Percentiles rank a stretch among this genome's conserved stretches.
phyloP scores from a whole-genome alignment of 2,113 vertebrate species.

The Sminthopsis crassicaudata region DNA sequence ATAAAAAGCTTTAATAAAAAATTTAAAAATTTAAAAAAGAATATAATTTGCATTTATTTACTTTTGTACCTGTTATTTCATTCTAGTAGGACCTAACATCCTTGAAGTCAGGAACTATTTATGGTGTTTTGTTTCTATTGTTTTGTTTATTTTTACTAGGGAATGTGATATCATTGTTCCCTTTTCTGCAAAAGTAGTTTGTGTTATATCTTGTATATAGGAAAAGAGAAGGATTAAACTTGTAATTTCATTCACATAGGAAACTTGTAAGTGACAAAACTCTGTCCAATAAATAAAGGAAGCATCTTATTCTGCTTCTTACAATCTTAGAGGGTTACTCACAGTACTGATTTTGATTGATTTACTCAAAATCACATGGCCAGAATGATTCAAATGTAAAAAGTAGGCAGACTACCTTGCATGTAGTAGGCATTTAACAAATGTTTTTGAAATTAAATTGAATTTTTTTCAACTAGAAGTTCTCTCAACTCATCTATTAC shows the following conservation, averaged over 20 bases:
- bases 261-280: background rate
- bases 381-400: background rate
- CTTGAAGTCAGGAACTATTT: background rate
- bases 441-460: background rate
- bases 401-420: background rate
- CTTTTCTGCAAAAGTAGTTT: background rate
- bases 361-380: background rate
- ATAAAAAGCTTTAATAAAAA: too few relatives aligned
- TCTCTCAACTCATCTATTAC: background rate
- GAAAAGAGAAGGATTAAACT: background rate
- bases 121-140: background rate
- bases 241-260: background rate
- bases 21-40: too few relatives aligned
- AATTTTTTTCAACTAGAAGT: background rate
- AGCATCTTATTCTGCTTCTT: background rate
- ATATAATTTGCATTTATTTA: background rate
- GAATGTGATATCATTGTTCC: background rate
- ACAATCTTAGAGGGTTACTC: background rate
- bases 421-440: background rate
- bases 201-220: background rate
- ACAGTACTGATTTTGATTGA: background rate
- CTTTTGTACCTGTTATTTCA: background rate
- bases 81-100: background rate
- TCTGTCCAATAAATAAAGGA: background rate
- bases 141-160: background rate